phyloP scores from a whole-genome alignment of 2,888 invertebrate genomes.

The Diaphora mendica region DNA sequence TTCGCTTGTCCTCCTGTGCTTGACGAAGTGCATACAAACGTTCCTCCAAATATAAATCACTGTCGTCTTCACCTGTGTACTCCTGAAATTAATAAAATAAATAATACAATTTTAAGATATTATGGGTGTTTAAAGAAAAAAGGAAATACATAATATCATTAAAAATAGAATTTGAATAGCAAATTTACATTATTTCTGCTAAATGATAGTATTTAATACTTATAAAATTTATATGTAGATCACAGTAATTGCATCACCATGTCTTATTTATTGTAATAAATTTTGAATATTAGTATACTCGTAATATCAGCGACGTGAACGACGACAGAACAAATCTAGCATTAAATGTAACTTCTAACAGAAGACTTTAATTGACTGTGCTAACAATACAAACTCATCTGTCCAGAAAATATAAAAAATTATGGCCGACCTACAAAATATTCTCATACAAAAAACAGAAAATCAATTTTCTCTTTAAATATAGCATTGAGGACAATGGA shows the following conservation, averaged over 20 bases:
- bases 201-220: neutral
- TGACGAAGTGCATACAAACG: conserved; percentile 94
- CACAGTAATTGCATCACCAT: neutral
- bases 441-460: too few relatives aligned
- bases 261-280: neutral
- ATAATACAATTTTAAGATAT: neutral
- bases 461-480: too few relatives aligned
- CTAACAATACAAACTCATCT: too few relatives aligned
- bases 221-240: neutral
- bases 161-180: neutral
- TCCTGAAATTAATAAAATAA: conserved; percentile 88
- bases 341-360: neutral
- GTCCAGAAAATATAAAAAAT: too few relatives aligned
- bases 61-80: conserved; percentile 99
- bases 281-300: neutral
- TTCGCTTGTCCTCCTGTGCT: conserved; percentile 97
- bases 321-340: neutral
- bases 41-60: conserved; percentile 98
- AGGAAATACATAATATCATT: too few relatives aligned
- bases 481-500: too few relatives aligned
- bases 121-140: too few relatives aligned
- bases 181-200: neutral
- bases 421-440: too few relatives aligned
- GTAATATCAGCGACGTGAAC: neutral
- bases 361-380: too few relatives aligned